A percentile compares a stretch with the other conserved stretches of the same genome.
Conservation (phyloP, 2,113 vertebrate species). For the Ptychochromis oligacanthus region DNA sequence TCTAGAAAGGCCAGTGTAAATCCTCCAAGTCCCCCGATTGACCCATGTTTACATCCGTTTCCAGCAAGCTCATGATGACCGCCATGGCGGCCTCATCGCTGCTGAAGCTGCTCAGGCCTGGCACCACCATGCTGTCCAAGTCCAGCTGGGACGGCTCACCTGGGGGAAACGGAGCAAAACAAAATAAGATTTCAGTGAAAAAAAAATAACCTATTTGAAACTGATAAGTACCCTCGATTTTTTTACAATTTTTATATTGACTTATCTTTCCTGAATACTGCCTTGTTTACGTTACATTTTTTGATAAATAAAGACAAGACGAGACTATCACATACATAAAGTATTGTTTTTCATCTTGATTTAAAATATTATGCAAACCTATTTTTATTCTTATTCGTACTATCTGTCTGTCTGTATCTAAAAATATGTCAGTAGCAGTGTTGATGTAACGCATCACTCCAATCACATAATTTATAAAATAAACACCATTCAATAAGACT, state of each 20-base stretch:
- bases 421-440: too few relatives aligned
- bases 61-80: constrained; percentile 95
- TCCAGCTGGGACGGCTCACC: constrained; percentile 71
- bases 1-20: constrained; percentile 87
- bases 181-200: background rate
- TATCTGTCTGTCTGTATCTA: too few relatives aligned
- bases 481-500: background rate
- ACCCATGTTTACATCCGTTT: constrained; percentile 90
- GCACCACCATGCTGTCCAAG: constrained; percentile 69
- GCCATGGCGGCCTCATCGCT: constrained; percentile 94
- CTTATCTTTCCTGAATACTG: too few relatives aligned
- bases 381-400: too few relatives aligned
- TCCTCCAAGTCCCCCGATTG: constrained; percentile 91
- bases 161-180: constrained; percentile 42
- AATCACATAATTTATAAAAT: background rate
- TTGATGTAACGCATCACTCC: too few relatives aligned
- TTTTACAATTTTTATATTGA: background rate
- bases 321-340: too few relatives aligned
- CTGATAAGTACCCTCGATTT: background rate
- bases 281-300: too few relatives aligned
- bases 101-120: constrained; percentile 90
- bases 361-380: too few relatives aligned
- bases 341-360: too few relatives aligned
- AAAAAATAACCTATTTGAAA: background rate
- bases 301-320: too few relatives aligned